A percentile compares a stretch with the other conserved stretches of the same genome.
These are phyloP conservation scores for Leptopterna dolabrata DNA, from an alignment of 2,888 invertebrate genomes.

Conservation along the genomic window DNA sequence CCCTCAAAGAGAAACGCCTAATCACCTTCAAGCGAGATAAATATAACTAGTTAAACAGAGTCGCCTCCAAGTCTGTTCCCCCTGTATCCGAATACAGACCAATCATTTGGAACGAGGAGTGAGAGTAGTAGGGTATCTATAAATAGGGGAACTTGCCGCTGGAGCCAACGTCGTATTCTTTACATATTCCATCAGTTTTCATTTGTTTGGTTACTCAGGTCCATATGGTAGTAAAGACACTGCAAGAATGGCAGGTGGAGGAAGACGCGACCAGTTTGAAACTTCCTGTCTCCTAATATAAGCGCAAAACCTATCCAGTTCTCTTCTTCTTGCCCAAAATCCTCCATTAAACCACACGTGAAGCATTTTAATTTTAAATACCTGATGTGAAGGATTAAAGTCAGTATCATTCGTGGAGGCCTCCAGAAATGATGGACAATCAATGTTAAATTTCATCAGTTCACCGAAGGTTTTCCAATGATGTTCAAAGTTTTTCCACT, in stretches of 20 bases:
- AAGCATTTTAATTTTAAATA: background rate
- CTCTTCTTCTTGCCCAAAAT: background rate
- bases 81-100: constrained; percentile 32
- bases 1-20: constrained; percentile 34
- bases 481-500: too few relatives aligned
- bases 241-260: too few relatives aligned
- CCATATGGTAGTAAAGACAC: background rate
- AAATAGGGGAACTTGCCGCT: constrained; percentile 6
- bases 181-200: background rate
- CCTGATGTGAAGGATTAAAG: background rate
- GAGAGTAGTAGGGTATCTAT: constrained; percentile 40
- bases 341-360: background rate
- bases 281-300: background rate
- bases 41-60: constrained; percentile 40
- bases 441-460: background rate
- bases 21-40: constrained; percentile 37
- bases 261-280: background rate
- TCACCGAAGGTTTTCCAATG: background rate
- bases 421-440: too few relatives aligned
- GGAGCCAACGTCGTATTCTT: background rate
- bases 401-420: background rate
- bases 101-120: constrained; percentile 36
- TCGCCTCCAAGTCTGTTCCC: constrained; percentile 36
- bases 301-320: background rate
- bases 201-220: background rate